phyloP scores from a whole-genome alignment of 2,888 invertebrate genomes.

The Crematogaster levior region DNA sequence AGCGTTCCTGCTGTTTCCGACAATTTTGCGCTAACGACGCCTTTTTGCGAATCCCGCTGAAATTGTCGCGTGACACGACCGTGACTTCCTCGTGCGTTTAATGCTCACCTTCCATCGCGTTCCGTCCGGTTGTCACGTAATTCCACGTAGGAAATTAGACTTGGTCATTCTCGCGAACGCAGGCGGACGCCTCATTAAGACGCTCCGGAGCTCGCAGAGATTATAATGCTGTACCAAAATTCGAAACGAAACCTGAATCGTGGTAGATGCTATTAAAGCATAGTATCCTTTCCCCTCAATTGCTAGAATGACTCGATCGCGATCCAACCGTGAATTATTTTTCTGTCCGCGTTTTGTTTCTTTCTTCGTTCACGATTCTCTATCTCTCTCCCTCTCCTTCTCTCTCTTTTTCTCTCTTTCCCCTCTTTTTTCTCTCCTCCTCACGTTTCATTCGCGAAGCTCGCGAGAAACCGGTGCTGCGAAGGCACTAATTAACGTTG shows the following conservation, averaged over 20 bases:
- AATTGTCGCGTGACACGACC: slow-evolving; percentile 58
- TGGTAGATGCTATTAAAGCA: slow-evolving; percentile 67
- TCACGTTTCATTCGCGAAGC: background rate
- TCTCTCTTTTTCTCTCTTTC: no score
- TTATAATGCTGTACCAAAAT: slow-evolving; percentile 80
- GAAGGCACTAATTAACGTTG: slow-evolving; percentile 83
- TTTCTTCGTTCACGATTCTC: slow-evolving; percentile 21
- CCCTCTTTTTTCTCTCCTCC: no score
- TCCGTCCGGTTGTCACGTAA: slow-evolving; percentile 35
- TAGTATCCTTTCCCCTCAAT: background rate
- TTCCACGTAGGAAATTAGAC: slow-evolving; percentile 34
- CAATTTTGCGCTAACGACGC: slow-evolving; percentile 53
- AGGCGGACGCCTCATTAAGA: slow-evolving; percentile 79
- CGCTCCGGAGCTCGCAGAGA: slow-evolving; percentile 72
- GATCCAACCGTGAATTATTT: slow-evolving; percentile 69
- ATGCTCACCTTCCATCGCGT: slow-evolving; percentile 32
- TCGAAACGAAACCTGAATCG: slow-evolving; percentile 78
- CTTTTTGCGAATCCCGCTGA: slow-evolving; percentile 60
- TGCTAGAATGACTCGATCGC: slow-evolving; percentile 58
- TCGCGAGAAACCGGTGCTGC: slow-evolving; percentile 50
- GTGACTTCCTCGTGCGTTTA: slow-evolving; percentile 22
- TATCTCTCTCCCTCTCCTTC: slow-evolving; percentile 43
- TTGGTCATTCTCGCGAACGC: background rate
- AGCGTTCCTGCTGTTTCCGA: slow-evolving; percentile 43
- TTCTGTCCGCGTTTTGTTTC: slow-evolving; percentile 44